Evolutionary conservation across 2,797 vertebrate species (phyloP), one percentile per base, ranked within the genome.

Genomic region (Schizopygopsis pylzovi): DNA sequence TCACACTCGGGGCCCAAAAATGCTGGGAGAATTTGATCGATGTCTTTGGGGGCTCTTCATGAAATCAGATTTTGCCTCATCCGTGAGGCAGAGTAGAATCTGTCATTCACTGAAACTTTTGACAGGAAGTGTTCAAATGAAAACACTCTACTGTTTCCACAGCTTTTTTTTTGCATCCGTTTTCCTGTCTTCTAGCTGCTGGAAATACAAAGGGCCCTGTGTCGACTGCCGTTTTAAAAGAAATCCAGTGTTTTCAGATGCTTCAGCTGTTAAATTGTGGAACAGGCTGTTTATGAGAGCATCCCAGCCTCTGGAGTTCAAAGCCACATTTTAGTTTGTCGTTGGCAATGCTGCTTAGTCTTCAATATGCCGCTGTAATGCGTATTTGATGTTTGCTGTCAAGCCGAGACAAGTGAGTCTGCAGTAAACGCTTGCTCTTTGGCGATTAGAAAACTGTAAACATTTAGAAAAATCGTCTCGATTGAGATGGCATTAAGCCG

Each of bases 391-490:
- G 87, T 67, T 86, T 75, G 70, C 79, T 76, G 81, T 72, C 22
- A 82, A 79, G 70, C 67, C 65, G 33, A 80, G 79, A 79, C 41
- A n/a, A 84, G 56, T 10, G 75, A 18, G 61, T 84, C 77, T 16
- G 25, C 56, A 70, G 80, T 47, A 56, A 75, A 79, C 52, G 6
- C 84, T 82, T 65, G 86, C 85, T 85, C 87, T 77, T 86, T 87
- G 79, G 68, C 13, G 61, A 87, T 59, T 83, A 77, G 70, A 76
- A 81, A 81, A 72, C 81, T 79, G 87, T 76, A 88, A 86, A 87
- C 47, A 65, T 85, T 88, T 83, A 25, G 63, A 70, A 68, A 79
- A 84, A 81, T 73, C 49, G 28, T 59, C 63, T 84, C 83, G 82
- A 87, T 76, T 84, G 84, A 83, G 85, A 82, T 76, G 67, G 37